Percentiles rank a stretch among this genome's conserved stretches.
These are phyloP conservation scores for Chloroclysta siterata DNA, from an alignment of 2,888 invertebrate species.

Conservation along the genomic window DNA sequence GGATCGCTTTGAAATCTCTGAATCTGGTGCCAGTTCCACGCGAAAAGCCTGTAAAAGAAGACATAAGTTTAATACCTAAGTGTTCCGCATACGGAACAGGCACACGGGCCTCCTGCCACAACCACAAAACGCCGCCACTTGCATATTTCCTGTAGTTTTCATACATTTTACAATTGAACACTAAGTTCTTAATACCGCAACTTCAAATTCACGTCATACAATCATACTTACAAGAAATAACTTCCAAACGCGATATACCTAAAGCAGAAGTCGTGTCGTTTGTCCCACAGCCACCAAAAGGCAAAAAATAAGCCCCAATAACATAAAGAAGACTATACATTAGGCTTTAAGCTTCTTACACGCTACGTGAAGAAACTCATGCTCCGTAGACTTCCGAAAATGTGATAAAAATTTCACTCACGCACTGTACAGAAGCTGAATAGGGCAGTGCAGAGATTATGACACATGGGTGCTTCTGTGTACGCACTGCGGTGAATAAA, in stretches of 20 bases:
- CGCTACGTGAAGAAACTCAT: slow-evolving; percentile 24
- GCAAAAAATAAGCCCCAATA: slow-evolving; percentile 28
- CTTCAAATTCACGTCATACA: not conserved
- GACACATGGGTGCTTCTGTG: slow-evolving; percentile 45
- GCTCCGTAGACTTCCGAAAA: slow-evolving; percentile 41
- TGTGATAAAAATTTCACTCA: slow-evolving; percentile 52
- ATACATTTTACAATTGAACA: no score
- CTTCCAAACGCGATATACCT: not conserved
- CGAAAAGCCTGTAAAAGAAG: no score
- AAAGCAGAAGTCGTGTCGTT: slow-evolving; percentile 6
- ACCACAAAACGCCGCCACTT: no score
- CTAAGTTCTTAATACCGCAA: not conserved
- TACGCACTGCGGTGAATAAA: slow-evolving; percentile 44
- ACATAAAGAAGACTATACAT: slow-evolving; percentile 28
- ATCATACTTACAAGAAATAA: not conserved
- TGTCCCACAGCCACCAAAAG: slow-evolving; percentile 12
- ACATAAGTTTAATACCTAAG: no score
- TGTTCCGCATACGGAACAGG: no score
- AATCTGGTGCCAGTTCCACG: no score
- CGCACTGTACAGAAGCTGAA: slow-evolving; percentile 41
- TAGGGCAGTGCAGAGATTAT: slow-evolving; percentile 40
- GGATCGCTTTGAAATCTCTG: no score
- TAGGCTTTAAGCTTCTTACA: slow-evolving; percentile 27
- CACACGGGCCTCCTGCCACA: no score
- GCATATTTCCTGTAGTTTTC: no score